phyloP scores from a whole-genome alignment of 2,888 invertebrate species.

The Yponomeuta sedellus region DNA sequence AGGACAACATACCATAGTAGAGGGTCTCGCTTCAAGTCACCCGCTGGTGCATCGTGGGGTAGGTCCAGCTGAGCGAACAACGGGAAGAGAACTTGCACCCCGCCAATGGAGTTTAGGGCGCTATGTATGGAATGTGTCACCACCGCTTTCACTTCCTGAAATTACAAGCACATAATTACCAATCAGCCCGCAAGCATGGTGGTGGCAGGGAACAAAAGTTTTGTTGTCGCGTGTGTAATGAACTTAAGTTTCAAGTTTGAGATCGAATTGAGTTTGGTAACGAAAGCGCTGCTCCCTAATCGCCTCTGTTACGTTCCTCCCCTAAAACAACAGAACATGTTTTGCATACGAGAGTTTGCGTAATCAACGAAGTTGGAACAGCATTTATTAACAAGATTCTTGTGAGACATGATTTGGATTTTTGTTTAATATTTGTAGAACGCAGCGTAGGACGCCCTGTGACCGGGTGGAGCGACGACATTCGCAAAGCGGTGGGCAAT shows the following conservation, averaged over 20 bases:
- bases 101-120: constrained; percentile 98
- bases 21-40: constrained; percentile 90
- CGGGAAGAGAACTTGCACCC: constrained; percentile 98
- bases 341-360: constrained; percentile 4
- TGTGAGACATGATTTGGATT: not conserved
- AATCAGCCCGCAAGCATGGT: not conserved
- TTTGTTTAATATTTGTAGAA: too few relatives aligned
- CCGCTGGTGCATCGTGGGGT: constrained; percentile 88
- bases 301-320: not conserved
- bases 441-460: too few relatives aligned
- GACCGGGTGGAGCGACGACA: too few relatives aligned
- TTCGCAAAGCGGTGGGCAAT: too few relatives aligned
- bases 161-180: not conserved
- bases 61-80: constrained; percentile 98
- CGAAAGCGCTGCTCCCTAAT: not conserved
- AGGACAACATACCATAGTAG: constrained; percentile 85
- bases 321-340: constrained; percentile 4
- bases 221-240: too few relatives aligned
- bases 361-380: not conserved
- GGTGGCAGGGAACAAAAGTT: too few relatives aligned
- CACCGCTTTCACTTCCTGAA: constrained; percentile 98
- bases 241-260: not conserved
- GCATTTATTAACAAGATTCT: too few relatives aligned
- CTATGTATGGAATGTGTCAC: constrained; percentile 99
- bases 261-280: not conserved